Percentiles rank a stretch among this genome's conserved stretches.
Conservation (phyloP, 2,888 invertebrate genomes). For the Auanema sp. region DNA sequence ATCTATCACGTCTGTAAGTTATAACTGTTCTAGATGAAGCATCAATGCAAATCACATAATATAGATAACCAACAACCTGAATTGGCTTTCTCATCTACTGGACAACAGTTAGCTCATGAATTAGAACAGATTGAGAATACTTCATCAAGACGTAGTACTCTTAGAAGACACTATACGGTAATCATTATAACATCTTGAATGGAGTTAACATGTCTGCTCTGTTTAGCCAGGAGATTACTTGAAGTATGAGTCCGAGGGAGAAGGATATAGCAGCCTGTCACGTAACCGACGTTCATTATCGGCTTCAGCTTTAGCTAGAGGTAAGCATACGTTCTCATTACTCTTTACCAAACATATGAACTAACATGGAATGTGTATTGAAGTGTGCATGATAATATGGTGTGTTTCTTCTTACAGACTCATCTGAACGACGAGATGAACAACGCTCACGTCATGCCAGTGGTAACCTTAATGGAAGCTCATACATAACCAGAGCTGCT, state of each 20-base stretch:
- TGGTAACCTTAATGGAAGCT: conserved; percentile 38
- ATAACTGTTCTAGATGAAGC: conserved; percentile 5
- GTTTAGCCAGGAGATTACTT: conserved; percentile 61
- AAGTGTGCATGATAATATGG: too few species aligned
- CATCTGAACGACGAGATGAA: conserved; percentile 22
- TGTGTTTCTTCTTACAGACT: conserved; percentile 12
- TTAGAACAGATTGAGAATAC: conserved; percentile 57
- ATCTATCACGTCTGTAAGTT: conserved; percentile 65
- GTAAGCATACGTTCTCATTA: too few species aligned
- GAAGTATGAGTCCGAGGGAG: conserved; percentile 59
- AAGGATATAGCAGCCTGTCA: conserved; percentile 59
- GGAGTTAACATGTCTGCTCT: neutral
- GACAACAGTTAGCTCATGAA: conserved; percentile 62
- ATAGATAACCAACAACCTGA: conserved; percentile 63
- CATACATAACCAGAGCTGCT: conserved; percentile 53
- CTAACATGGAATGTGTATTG: too few species aligned
- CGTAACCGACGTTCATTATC: conserved; percentile 60
- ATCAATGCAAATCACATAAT: too few species aligned
- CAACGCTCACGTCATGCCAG: conserved; percentile 51
- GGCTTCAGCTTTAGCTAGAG: conserved; percentile 61
- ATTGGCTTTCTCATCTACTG: conserved; percentile 45
- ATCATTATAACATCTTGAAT: conserved; percentile 10
- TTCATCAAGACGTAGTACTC: conserved; percentile 56
- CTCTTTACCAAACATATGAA: neutral
- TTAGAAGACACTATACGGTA: conserved; percentile 64